Base-by-base conservation (phyloP, 2,888 invertebrate species). In the Machimus rusticus region DNA sequence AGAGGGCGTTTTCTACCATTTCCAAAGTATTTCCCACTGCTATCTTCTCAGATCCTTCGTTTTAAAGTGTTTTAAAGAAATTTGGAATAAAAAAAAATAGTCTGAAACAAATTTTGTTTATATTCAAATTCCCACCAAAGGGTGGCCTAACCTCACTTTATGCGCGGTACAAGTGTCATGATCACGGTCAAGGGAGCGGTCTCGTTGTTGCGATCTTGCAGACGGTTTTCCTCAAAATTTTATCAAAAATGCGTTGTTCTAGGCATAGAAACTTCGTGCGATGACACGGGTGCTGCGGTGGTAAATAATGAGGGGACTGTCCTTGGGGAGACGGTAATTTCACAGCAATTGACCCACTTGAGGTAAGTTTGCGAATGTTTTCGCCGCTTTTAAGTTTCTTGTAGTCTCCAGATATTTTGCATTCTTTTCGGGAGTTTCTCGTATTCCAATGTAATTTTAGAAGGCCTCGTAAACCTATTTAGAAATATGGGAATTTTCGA, bases 251-350 rank as follows among this genome's bases (percentile, higher is more conserved):
- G 90, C 1, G 89, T 93, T 87, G 93, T 99, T 86, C 93, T 99
- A 89, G 99, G 99, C 6, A 99, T 99, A 90, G 99, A 99, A 94
- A 98, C 98, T 5, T 99, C 99, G 89, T 99, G 99, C 92, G 99
- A 99, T 94, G 99, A 99, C 92, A 99, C 99, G 1, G 99, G 98
- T 31, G 96, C 97, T 91, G 99, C 98, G 74, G 94, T 99, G 89
- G 95, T 99, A 8, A 95, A 96, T 92, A 94, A 93, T 28, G 91
- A 94, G 87, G 96, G 97, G 39, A 93, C 94, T 88, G 93, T 99
- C 90, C 92, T 98, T 77, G 97, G 97, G 12, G 97, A 99, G 93
- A 94, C 96, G 46, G 92, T 97, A 46, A 93, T 95, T 91, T 98
- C 98, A 0, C 99, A 99, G 92, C 95, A 96, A 89, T 92, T 94